These are phyloP conservation scores for Ptychodera flava DNA, from an alignment of 35 echinoderm and acorn worm genomes.

Conservation along the genomic window DNA sequence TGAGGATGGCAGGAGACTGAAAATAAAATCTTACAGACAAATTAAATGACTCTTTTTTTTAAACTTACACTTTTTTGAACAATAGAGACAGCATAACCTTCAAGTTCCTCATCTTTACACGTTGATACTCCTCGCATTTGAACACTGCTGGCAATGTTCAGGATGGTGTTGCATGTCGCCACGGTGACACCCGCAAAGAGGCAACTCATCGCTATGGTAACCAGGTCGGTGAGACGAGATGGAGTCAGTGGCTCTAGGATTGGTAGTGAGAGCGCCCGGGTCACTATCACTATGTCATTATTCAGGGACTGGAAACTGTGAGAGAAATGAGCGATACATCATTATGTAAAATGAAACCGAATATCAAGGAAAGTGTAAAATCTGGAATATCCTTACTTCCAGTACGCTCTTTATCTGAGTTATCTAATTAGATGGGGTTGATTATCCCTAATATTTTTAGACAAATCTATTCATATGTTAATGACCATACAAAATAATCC, in stretches of 20 bases:
- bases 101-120: slow-evolving; percentile 85
- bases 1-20: too few relatives aligned
- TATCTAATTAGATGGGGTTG: too few relatives aligned
- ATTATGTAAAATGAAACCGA: too few relatives aligned
- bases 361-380: too few relatives aligned
- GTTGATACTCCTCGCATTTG: slow-evolving; percentile 11
- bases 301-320: slow-evolving; percentile 82
- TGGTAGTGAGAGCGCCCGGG: slow-evolving; percentile 73
- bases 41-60: too few relatives aligned
- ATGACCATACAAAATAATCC: too few relatives aligned
- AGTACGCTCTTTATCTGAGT: too few relatives aligned
- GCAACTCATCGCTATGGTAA: slow-evolving; percentile 93
- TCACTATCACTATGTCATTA: slow-evolving; percentile 96
- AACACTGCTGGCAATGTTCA: slow-evolving; percentile 42
- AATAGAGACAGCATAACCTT: slow-evolving; percentile 61
- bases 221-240: slow-evolving; percentile 70
- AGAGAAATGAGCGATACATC: too few relatives aligned
- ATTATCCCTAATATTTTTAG: too few relatives aligned
- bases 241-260: slow-evolving; percentile 94
- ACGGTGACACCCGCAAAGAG: slow-evolving; percentile 82
- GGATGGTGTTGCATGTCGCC: slow-evolving; percentile 57
- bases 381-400: too few relatives aligned
- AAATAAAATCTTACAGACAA: too few relatives aligned
- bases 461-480: too few relatives aligned
- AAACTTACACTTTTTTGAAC: slow-evolving; percentile 80